These are phyloP conservation scores for Cetoscarus ocellatus DNA, from an alignment of 2,797 vertebrate genomes.

Conservation along the genomic window DNA sequence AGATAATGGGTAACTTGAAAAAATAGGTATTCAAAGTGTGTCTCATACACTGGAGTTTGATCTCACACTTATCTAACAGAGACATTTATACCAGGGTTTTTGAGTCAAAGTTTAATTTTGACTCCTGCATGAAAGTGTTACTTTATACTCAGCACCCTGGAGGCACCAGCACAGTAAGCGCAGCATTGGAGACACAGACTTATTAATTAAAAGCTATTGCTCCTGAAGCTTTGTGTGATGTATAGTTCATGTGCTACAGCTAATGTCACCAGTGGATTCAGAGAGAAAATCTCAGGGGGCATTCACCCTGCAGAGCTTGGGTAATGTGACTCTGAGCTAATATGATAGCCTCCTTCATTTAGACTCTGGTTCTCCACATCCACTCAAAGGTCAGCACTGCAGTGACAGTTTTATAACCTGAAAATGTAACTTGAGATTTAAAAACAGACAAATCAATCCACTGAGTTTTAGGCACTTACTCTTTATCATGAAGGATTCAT, in stretches of 20 bases:
- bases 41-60: too few species aligned
- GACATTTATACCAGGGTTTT: neutral
- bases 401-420: neutral
- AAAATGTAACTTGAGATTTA: neutral
- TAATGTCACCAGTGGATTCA: neutral
- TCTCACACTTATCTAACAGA: too few species aligned
- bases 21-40: too few species aligned
- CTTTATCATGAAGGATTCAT: neutral
- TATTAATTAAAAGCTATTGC: neutral
- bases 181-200: neutral
- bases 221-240: too few species aligned
- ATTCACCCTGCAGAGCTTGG: neutral
- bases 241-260: neutral
- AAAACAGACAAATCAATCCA: neutral
- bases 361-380: slow-evolving; percentile 2
- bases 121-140: neutral
- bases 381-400: slow-evolving; percentile 19
- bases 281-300: neutral
- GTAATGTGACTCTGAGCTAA: slow-evolving; percentile 15
- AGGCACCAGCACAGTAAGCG: neutral
- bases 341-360: slow-evolving; percentile 22
- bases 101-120: neutral
- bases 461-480: too few species aligned
- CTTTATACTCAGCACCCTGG: too few species aligned
- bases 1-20: too few species aligned